Evolutionary conservation across 2,113 vertebrate genomes (phyloP).

Genomic region (Aegithalos caudatus): DNA sequence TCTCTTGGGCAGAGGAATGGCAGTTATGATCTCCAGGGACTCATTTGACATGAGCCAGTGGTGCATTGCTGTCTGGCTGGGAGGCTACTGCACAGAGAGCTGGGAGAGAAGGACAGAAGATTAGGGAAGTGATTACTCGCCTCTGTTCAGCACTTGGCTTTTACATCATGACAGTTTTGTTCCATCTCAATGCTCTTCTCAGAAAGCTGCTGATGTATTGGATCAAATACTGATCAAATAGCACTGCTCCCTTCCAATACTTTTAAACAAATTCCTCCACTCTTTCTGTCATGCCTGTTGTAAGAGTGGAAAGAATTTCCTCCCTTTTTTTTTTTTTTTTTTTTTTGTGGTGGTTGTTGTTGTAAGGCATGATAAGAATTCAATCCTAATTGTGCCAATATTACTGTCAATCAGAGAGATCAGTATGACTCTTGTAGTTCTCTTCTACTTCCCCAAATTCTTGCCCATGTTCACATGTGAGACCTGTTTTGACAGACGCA

Average conservation of each 20-base stretch:
- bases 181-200: neutral
- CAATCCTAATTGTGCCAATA: neutral
- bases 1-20: neutral
- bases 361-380: neutral
- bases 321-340: neutral
- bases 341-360: neutral
- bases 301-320: neutral
- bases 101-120: neutral
- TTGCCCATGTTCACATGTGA: neutral
- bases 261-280: neutral
- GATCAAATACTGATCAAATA: neutral
- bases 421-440: neutral
- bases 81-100: neutral
- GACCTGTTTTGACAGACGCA: neutral
- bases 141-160: neutral
- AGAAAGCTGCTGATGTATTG: neutral
- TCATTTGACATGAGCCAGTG: neutral
- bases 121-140: neutral
- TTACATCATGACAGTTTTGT: neutral
- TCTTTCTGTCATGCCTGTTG: neutral
- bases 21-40: neutral
- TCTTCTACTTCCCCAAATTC: neutral
- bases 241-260: neutral
- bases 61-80: fast-evolving
- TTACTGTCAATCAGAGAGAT: neutral